Evolutionary conservation across 2,888 invertebrate species (phyloP).

Genomic region (Lucinisca nassula): DNA sequence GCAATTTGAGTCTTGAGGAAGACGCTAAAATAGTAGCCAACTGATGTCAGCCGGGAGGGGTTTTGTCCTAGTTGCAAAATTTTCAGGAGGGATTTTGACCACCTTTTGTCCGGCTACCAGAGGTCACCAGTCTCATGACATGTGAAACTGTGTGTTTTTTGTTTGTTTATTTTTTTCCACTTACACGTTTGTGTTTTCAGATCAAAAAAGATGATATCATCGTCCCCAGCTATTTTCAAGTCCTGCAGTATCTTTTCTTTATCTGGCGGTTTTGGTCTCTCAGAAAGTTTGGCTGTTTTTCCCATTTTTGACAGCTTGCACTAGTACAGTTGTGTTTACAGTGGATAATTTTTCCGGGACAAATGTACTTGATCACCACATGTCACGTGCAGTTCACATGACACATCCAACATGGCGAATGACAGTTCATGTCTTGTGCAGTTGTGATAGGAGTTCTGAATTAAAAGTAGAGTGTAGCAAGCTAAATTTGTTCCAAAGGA

Average conservation of each 20-base stretch:
- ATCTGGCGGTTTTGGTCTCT: conserved; percentile 64
- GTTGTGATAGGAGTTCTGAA: neutral
- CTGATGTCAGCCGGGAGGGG: no score
- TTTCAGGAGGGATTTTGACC: no score
- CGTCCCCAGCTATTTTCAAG: conserved; percentile 27
- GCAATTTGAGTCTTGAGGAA: no score
- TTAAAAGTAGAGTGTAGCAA: no score
- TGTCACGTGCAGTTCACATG: neutral
- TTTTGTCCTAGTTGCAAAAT: no score
- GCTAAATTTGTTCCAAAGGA: no score
- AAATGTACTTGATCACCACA: neutral
- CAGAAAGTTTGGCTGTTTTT: conserved; percentile 52
- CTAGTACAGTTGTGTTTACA: neutral
- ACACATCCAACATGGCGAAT: neutral
- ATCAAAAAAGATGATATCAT: conserved; percentile 51
- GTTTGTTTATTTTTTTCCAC: neutral
- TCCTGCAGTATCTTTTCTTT: conserved; percentile 54
- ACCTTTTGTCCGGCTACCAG: no score
- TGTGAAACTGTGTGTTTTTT: no score
- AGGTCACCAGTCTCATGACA: no score
- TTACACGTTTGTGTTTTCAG: neutral
- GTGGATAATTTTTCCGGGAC: neutral
- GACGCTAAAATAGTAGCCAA: no score
- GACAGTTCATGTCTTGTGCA: neutral
- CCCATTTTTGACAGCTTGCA: conserved; percentile 37